Evolutionary conservation across 92 coral and sea anemone species (phyloP).

Genomic region (Plumapathes pennacea): DNA sequence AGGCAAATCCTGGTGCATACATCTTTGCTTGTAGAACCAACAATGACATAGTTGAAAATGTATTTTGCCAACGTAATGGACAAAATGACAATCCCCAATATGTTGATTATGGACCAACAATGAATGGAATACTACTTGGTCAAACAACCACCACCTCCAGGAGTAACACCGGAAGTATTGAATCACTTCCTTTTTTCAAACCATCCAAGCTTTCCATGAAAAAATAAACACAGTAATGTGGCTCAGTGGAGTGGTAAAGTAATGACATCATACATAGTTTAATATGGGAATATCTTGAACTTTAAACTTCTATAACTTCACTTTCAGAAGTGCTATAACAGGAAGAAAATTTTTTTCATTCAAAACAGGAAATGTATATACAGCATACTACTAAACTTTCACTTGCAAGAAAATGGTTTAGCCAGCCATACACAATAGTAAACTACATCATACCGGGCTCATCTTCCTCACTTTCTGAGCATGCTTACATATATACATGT

Average conservation of each 20-base stretch:
- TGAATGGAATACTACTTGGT: constrained; percentile 51
- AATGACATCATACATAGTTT: no score
- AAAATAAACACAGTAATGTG: no score
- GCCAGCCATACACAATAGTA: no score
- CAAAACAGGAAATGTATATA: no score
- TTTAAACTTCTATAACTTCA: neutral
- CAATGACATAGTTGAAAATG: constrained; percentile 45
- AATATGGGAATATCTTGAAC: neutral
- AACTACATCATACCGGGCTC: no score
- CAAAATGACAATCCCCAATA: constrained; percentile 54
- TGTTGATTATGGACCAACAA: constrained; percentile 45
- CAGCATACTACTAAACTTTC: no score
- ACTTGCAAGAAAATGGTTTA: no score
- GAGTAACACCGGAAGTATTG: constrained; percentile 33
- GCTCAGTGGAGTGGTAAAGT: no score
- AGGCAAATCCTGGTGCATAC: constrained; percentile 28
- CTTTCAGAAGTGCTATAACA: no score
- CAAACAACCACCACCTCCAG: constrained; percentile 37
- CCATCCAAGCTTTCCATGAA: constrained; percentile 15
- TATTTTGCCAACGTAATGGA: constrained; percentile 49
- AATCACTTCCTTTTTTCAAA: constrained; percentile 25
- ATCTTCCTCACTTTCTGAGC: no score
- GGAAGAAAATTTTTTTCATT: no score
- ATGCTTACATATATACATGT: no score
- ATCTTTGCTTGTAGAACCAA: constrained; percentile 13